phyloP scores from a whole-genome alignment of 2,888 invertebrate species.

The Orchesellides sinensis region DNA sequence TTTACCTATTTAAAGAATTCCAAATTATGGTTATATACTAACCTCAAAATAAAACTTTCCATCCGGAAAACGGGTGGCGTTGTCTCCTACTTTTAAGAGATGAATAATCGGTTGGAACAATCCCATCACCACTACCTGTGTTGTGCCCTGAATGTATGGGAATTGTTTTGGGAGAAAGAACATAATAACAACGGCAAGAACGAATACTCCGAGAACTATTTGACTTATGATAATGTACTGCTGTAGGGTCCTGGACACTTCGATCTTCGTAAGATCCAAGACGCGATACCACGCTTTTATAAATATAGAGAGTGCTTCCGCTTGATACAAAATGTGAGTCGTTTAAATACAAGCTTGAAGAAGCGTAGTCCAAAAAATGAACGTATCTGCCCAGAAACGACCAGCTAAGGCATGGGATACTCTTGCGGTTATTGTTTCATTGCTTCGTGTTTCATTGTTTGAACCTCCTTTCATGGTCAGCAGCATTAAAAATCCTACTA shows the following conservation, averaged over 20 bases:
- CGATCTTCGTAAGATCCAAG: constrained; percentile 34
- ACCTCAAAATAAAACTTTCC: constrained; percentile 40
- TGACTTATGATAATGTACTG: constrained; percentile 14
- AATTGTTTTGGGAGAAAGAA: not conserved
- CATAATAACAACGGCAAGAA: constrained; percentile 7
- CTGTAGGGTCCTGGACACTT: constrained; percentile 39
- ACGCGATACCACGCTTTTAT: constrained; percentile 50
- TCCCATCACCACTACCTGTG: not conserved
- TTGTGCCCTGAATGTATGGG: constrained; percentile 1
- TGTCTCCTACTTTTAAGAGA: not conserved
- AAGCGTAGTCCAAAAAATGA: constrained; percentile 58
- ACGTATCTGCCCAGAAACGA: constrained; percentile 29
- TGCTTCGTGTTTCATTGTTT: too few species aligned
- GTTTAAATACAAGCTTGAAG: constrained; percentile 39
- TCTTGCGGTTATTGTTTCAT: not conserved
- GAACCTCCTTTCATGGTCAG: not conserved
- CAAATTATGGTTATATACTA: not conserved
- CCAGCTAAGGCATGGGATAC: not conserved
- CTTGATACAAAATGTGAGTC: constrained; percentile 32
- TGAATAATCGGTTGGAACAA: not conserved
- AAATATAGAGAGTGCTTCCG: constrained; percentile 31
- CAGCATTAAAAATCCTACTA: not conserved
- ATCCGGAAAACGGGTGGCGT: not conserved
- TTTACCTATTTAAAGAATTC: not conserved
- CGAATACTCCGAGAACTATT: not conserved